Evolutionary conservation across 2,888 invertebrate genomes (phyloP), one percentile per base, ranked within the genome.

Genomic region (Idaea dimidiata): DNA sequence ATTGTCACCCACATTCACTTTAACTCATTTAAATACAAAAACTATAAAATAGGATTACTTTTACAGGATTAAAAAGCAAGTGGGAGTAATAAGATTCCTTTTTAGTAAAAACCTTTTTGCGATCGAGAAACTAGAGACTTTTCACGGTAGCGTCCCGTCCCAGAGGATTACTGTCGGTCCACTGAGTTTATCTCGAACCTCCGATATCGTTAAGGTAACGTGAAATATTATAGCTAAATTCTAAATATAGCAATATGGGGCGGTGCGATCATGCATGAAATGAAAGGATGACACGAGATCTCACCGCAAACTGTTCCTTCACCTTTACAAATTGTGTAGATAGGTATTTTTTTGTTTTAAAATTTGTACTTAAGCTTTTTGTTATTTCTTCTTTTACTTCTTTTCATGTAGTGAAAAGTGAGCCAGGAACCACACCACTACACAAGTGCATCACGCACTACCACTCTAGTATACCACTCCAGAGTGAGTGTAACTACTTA

Each of bases 201-300:
- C 74, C 72, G 68, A 70, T 71, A 74, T 79, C 78, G 78, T 79
- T 78, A 81, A 83, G 84, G 85, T 82, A 75, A 74, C 71, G 78
- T 78, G 77, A 78, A 80, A 83, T 79, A 82, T 81, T 83, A 78
- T 83, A 78, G 80, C 80, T 73, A 83, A 81, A 79, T 80, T 85
- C 84, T 85, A 87, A 86, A 88, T 87, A 87, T 84, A 84, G 82
- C 79, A 83, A 87, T 86, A 84, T 77, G 78, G 73, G 75, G 66
- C 75, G 74, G 72, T 24, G 24, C 78, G 79, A 78, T 83, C 84
- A 82, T 76, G 83, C 84, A 78, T 84, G 82, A 84, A 83, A 89
- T 88, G 77, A 72, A 76, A 72, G 79, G 76, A 77, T 76, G 78
- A 77, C 74, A 75, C 68, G 64, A 69, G 68, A 71, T 77, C 72